Percentiles rank a stretch among this genome's conserved stretches.
These are phyloP conservation scores for Limanda limanda DNA, from an alignment of 2,113 vertebrate genomes.

Conservation along the genomic window DNA sequence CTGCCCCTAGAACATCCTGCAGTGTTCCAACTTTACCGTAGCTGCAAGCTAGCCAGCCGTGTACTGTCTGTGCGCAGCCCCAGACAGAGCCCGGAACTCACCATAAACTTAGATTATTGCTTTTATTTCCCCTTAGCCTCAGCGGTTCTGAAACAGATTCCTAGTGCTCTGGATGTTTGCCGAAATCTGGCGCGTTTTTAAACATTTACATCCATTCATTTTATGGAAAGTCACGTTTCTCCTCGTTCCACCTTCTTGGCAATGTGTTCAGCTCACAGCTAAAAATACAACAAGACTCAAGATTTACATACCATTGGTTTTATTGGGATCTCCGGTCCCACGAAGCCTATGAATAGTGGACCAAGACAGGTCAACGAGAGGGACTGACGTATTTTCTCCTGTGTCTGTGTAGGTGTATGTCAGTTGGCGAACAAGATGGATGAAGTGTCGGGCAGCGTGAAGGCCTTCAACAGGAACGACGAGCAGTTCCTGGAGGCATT, in stretches of 20 bases:
- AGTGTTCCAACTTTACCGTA: too few species aligned
- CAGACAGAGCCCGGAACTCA: too few species aligned
- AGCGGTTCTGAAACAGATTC: too few species aligned
- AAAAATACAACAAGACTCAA: background rate
- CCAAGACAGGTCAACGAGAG: background rate
- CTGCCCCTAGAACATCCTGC: too few species aligned
- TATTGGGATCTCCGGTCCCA: background rate
- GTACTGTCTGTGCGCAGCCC: too few species aligned
- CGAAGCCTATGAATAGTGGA: background rate
- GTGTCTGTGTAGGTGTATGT: slow-evolving; percentile 87
- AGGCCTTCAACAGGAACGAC: slow-evolving; percentile 96
- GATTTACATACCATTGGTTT: background rate
- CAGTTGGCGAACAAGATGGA: slow-evolving; percentile 97
- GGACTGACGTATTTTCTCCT: background rate
- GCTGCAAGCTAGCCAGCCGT: too few species aligned
- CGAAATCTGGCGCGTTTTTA: background rate
- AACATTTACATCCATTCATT: background rate
- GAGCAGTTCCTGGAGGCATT: slow-evolving; percentile 98
- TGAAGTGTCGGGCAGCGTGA: slow-evolving; percentile 87
- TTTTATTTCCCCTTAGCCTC: too few species aligned
- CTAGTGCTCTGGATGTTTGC: too few species aligned
- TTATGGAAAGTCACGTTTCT: too few species aligned
- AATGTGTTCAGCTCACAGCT: background rate
- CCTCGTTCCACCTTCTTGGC: background rate
- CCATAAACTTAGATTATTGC: too few species aligned